Conservation (phyloP, 1,140 invertebrate genomes). For the Globodera ellingtonae region DNA sequence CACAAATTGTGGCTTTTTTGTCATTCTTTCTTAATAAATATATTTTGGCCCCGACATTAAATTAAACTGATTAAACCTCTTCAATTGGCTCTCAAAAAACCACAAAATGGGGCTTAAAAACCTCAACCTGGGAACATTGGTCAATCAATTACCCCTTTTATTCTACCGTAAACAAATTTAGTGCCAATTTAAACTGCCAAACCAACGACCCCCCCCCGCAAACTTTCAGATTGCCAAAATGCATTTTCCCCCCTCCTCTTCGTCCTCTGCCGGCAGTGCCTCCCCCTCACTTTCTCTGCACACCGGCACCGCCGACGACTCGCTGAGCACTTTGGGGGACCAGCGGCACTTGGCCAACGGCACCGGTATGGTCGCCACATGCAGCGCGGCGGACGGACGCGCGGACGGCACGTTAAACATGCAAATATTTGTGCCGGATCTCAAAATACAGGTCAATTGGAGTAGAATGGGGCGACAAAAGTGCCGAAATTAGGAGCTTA, state of each 20-base stretch:
- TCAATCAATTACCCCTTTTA: too few species aligned
- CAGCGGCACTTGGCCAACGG: constrained; percentile 7
- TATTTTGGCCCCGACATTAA: too few species aligned
- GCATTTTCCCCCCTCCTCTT: constrained; percentile 14
- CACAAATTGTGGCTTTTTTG: too few species aligned
- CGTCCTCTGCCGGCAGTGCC: constrained; percentile 22
- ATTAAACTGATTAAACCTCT: too few species aligned
- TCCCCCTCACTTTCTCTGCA: constrained; percentile 28
- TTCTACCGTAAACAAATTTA: not conserved
- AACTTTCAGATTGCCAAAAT: not conserved
- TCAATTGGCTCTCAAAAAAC: too few species aligned
- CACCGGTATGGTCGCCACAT: not conserved
- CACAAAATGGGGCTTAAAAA: too few species aligned
- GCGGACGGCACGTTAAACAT: constrained; percentile 64
- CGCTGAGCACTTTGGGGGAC: constrained; percentile 17
- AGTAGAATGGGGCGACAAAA: not conserved
- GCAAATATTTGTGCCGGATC: constrained; percentile 67
- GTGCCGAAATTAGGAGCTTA: not conserved
- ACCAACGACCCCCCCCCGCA: too few species aligned
- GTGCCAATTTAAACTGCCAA: not conserved
- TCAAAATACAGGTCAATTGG: constrained; percentile 67
- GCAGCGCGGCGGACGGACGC: constrained; percentile 31
- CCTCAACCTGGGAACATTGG: too few species aligned
- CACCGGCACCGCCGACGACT: constrained; percentile 17
- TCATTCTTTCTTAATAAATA: too few species aligned